Evolutionary conservation across 2,888 invertebrate species (phyloP), one percentile per base, ranked within the genome.

Genomic region (Blastobasis adustella): DNA sequence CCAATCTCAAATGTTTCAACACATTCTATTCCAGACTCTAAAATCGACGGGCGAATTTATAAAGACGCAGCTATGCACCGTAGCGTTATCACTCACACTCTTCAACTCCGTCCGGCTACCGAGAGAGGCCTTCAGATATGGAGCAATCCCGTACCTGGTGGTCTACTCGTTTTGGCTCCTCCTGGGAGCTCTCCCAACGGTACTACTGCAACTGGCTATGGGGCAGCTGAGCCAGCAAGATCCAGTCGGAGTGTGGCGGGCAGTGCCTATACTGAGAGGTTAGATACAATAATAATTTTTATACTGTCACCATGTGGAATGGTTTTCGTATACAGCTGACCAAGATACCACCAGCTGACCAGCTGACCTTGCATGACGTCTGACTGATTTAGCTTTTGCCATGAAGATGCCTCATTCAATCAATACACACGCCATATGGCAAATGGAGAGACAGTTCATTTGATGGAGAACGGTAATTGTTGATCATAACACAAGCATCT

Each of bases 191-290:
- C 73, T 92, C 41, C 92, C 92, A 1, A 82, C 90, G 23, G 80
- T 90, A 7, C 82, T 92, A 62, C 78, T 92, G 55, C 92, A 92
- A 76, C 76, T 92, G 59, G 90, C 91, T 1, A 89, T 92, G 68
- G 92, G 92, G 4, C 92, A 92, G 71, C 81, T 92, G 56, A 91
- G 92, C 47, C 91, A 91, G 62, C 91, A 92, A 62, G 92, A 92
- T 36, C 90, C 92, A n/a, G 90, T 91, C 3, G 92, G 92, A 37
- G 89, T 91, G 7, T 92, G 92, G 92, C 88, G 92, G 61, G 92
- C 92, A 5, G 91, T 92, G 47, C 92, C 92, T 41, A 89, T 92
- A 67, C 88, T 92, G 59, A 90, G 89, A 90, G 92, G 92, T 92
- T 59, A 56, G 48, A 41, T 53, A 4, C 37, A 48, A 3, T 40